These are phyloP conservation scores for Diplogasteroides magnus DNA, from an alignment of 1,140 invertebrate genomes.

Conservation along the genomic window DNA sequence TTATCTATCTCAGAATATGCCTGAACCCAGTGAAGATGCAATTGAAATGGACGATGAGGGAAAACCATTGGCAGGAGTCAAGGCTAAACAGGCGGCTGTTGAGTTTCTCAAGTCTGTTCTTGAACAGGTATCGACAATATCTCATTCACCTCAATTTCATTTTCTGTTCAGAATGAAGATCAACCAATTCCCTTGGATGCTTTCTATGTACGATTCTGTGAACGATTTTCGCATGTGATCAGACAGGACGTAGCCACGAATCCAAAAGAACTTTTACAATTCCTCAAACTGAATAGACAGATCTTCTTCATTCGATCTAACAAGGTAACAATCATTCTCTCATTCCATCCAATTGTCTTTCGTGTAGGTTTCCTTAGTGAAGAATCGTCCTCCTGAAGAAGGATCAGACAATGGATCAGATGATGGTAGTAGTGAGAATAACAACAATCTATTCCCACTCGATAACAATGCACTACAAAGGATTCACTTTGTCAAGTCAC, in stretches of 20 bases:
- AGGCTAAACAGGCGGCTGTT: slow-evolving; percentile 54
- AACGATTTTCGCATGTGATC: slow-evolving; percentile 51
- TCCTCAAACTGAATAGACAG: slow-evolving; percentile 50
- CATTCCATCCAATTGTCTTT: not conserved
- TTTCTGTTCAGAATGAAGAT: slow-evolving; percentile 47
- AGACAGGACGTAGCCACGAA: slow-evolving; percentile 55
- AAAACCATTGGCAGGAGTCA: slow-evolving; percentile 49
- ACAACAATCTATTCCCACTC: slow-evolving; percentile 51
- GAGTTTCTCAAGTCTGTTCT: slow-evolving; percentile 52
- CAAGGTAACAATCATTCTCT: no score
- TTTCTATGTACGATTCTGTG: slow-evolving; percentile 54
- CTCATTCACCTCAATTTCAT: not conserved
- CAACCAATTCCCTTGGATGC: slow-evolving; percentile 50
- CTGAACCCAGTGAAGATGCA: slow-evolving; percentile 58
- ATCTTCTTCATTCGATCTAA: slow-evolving; percentile 55
- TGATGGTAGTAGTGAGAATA: slow-evolving; percentile 41
- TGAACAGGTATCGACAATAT: slow-evolving; percentile 38
- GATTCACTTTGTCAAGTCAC: slow-evolving; percentile 47
- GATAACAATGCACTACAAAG: slow-evolving; percentile 45
- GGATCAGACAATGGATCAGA: slow-evolving; percentile 53
- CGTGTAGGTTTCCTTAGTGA: slow-evolving; percentile 44
- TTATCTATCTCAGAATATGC: slow-evolving; percentile 45
- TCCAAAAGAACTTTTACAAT: slow-evolving; percentile 53
- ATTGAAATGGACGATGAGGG: slow-evolving; percentile 54
- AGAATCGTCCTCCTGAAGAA: slow-evolving; percentile 44